Evolutionary conservation across 2,797 vertebrate species (phyloP).

Genomic region (Lagodon rhomboides): DNA sequence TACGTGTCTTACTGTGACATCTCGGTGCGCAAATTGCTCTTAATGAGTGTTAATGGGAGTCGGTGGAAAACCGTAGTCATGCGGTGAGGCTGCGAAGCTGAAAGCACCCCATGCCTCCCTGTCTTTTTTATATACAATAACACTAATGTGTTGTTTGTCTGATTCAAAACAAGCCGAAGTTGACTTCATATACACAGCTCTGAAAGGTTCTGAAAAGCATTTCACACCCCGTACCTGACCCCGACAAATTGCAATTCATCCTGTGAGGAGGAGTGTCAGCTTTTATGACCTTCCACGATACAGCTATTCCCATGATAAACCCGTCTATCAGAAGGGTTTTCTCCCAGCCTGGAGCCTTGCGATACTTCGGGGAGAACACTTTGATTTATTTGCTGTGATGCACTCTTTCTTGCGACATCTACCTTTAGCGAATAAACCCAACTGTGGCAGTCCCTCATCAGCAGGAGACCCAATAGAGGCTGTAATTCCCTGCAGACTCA

Average conservation of each 20-base stretch:
- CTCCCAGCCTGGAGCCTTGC: constrained; percentile 53
- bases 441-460: constrained; percentile 60
- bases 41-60: constrained; percentile 36
- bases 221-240: constrained; percentile 56
- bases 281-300: constrained; percentile 75
- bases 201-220: constrained; percentile 33
- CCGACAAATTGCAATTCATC: constrained; percentile 75
- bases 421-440: constrained; percentile 61
- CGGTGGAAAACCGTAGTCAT: constrained; percentile 27
- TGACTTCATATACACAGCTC: background rate
- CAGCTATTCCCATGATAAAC: constrained; percentile 76
- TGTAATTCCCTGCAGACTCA: constrained; percentile 65
- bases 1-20: constrained; percentile 4
- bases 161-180: constrained; percentile 38
- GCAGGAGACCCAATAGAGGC: constrained; percentile 52
- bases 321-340: constrained; percentile 68
- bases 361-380: constrained; percentile 59
- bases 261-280: constrained; percentile 61
- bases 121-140: constrained; percentile 28
- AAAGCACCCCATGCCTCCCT: constrained; percentile 15
- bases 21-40: constrained; percentile 5
- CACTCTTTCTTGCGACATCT: constrained; percentile 60
- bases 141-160: constrained; percentile 27
- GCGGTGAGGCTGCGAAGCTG: constrained; percentile 15
- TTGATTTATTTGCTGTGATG: constrained; percentile 73